A percentile compares a stretch with the other conserved stretches of the same genome.
phyloP scores from a whole-genome alignment of 2,888 invertebrate species.

The Leucophora obtusa region DNA sequence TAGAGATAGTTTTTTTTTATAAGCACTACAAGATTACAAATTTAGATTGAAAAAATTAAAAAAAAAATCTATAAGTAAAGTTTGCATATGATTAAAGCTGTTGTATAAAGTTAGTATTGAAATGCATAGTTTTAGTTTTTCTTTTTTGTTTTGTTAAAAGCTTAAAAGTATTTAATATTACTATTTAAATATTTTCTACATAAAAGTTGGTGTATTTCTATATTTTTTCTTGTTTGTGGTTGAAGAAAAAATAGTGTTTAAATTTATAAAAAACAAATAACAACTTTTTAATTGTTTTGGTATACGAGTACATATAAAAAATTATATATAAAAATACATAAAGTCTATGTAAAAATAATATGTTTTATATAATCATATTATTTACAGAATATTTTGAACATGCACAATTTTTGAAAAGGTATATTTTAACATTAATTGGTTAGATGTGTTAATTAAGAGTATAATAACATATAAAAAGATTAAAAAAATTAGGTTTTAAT shows the following conservation, averaged over 20 bases:
- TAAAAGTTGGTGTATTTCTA: background rate
- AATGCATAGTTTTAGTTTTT: background rate
- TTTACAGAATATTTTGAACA: conserved; percentile 4
- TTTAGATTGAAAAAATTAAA: conserved; percentile 6
- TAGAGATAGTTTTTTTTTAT: conserved; percentile 15
- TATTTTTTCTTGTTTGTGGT: background rate
- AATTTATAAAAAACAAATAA: conserved; percentile 1
- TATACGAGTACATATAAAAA: background rate
- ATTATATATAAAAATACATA: background rate
- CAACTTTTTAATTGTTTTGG: conserved; percentile 7
- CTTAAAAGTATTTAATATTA: background rate
- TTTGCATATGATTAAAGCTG: conserved; percentile 28
- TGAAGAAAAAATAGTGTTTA: background rate
- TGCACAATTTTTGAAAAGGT: conserved; percentile 9
- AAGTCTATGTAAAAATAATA: background rate
- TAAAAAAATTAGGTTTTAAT: no score
- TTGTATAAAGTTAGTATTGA: background rate
- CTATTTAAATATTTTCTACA: background rate
- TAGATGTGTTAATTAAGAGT: no score
- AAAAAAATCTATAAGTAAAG: conserved; percentile 17
- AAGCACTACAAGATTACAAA: conserved; percentile 22
- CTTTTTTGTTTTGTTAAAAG: background rate
- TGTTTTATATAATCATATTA: background rate
- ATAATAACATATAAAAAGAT: no score
- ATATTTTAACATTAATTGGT: background rate